phyloP scores from a whole-genome alignment of 2,888 invertebrate species.

The Cotesia congregata region DNA sequence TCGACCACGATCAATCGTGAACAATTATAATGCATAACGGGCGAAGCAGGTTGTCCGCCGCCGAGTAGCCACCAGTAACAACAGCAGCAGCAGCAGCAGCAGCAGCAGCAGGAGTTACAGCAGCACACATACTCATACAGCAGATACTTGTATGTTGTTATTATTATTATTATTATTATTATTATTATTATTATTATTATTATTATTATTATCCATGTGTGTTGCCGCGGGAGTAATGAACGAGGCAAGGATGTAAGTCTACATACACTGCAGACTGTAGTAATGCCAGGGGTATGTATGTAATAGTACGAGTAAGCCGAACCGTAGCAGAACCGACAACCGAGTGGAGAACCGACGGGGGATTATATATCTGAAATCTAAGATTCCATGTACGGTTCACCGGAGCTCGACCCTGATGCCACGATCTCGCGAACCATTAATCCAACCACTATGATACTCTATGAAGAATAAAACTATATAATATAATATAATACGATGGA shows the following conservation, averaged over 20 bases:
- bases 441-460: conserved; percentile 39
- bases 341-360: not conserved
- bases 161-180: too few relatives aligned
- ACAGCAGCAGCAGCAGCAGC: not conserved
- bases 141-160: not conserved
- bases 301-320: conserved; percentile 17
- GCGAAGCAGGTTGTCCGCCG: conserved; percentile 51
- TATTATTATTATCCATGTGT: conserved; percentile 39
- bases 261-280: not conserved
- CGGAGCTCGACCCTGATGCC: conserved; percentile 56
- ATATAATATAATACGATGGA: conserved; percentile 3
- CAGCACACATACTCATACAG: not conserved
- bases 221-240: conserved; percentile 24
- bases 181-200: too few relatives aligned
- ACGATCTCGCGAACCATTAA: conserved; percentile 59
- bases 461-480: conserved; percentile 28
- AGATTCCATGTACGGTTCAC: conserved; percentile 60
- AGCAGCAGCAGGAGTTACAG: conserved; percentile 47
- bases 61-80: conserved; percentile 20
- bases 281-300: not conserved
- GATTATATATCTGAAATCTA: conserved; percentile 54
- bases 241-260: conserved; percentile 34
- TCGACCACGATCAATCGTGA: conserved; percentile 50
- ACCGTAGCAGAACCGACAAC: too few relatives aligned
- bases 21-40: conserved; percentile 59